A percentile compares a stretch with the other conserved stretches of the same genome.
Conservation (phyloP, 2,888 invertebrate species). For the Protonemura montana region DNA sequence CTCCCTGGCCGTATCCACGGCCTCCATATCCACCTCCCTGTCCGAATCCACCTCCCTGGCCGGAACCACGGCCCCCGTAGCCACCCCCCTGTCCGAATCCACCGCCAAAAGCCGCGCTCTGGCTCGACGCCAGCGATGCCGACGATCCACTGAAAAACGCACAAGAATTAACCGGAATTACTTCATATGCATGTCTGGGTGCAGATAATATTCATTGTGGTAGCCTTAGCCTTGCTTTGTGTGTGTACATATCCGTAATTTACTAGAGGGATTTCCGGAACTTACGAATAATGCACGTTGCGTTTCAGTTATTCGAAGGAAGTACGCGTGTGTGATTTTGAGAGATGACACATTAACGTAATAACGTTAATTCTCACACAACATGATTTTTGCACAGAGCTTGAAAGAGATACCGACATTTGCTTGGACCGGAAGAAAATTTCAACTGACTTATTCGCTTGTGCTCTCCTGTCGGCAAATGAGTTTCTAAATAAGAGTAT, state of each 20-base stretch:
- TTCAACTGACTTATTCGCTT: too few relatives aligned
- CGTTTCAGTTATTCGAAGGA: too few relatives aligned
- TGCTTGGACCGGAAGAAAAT: too few relatives aligned
- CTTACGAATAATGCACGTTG: neutral
- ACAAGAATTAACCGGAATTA: slow-evolving; percentile 18
- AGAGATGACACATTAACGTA: too few relatives aligned
- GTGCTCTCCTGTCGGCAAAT: too few relatives aligned
- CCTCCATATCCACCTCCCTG: slow-evolving; percentile 43
- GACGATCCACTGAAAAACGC: neutral
- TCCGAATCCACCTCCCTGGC: slow-evolving; percentile 17
- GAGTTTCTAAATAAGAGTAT: too few relatives aligned
- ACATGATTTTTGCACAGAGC: too few relatives aligned
- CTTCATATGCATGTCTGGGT: neutral
- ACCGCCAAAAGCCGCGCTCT: slow-evolving; percentile 22
- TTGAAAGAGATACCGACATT: too few relatives aligned
- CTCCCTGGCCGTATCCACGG: slow-evolving; percentile 42
- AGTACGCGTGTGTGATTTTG: too few relatives aligned
- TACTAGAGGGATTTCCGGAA: neutral
- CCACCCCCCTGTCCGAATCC: neutral
- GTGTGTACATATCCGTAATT: neutral
- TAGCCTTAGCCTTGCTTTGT: neutral
- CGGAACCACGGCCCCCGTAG: slow-evolving; percentile 33
- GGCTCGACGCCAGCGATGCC: slow-evolving; percentile 33
- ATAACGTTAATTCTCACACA: too few relatives aligned
- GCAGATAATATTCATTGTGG: neutral